Conservation (phyloP, 2,888 invertebrate genomes). For the Timema podura region DNA sequence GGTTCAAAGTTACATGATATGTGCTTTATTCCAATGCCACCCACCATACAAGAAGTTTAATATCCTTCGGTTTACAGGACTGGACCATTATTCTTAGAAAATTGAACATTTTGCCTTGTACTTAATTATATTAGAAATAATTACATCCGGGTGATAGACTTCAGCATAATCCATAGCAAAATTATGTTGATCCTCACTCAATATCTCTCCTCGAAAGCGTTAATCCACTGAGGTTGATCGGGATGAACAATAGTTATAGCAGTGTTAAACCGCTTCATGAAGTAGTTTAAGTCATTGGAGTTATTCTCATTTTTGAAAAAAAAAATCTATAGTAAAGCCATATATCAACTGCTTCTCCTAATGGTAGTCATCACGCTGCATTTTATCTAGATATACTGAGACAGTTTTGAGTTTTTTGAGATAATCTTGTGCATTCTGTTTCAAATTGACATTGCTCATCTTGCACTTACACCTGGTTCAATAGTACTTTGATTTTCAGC, state of each 20-base stretch:
- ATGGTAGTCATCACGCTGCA: conserved; percentile 7
- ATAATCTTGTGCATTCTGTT: conserved; percentile 6
- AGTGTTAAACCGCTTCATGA: conserved; percentile 8
- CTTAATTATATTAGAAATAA: not conserved
- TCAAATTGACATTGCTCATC: conserved; percentile 13
- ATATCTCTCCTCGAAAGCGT: conserved; percentile 1
- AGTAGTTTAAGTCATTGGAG: conserved; percentile 1
- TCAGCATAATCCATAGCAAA: conserved; percentile 1
- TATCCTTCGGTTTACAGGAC: not conserved
- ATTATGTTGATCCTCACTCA: conserved; percentile 10
- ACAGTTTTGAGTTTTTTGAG: not conserved
- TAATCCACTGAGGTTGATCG: not conserved
- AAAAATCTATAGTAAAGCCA: conserved; percentile 15
- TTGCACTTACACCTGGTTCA: conserved; percentile 11
- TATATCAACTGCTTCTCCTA: not conserved
- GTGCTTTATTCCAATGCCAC: conserved; percentile 9
- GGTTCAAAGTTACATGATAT: not conserved
- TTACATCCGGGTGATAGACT: not conserved
- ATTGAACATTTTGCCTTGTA: not conserved
- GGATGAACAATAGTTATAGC: not conserved
- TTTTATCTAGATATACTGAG: not conserved
- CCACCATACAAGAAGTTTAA: conserved; percentile 10
- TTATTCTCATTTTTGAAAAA: conserved; percentile 7
- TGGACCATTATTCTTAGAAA: not conserved
- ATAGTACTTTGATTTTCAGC: conserved; percentile 1